Evolutionary conservation across 2,113 vertebrate genomes (phyloP).

Genomic region (Triplophysa siluroides): DNA sequence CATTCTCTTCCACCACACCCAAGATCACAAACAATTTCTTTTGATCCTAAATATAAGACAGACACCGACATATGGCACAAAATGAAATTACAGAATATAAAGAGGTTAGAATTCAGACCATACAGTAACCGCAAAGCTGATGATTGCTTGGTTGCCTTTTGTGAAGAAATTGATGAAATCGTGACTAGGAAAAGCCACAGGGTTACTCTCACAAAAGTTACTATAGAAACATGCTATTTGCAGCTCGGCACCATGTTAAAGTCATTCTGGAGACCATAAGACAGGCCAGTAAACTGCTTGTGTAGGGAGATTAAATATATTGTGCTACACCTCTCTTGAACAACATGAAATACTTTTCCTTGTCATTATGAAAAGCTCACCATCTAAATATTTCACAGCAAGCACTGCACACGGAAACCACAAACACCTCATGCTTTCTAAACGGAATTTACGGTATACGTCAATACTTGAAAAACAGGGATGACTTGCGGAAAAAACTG

Average conservation of each 20-base stretch:
- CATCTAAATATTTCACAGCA: constrained; percentile 8
- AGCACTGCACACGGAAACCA: not conserved
- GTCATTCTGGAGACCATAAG: not conserved
- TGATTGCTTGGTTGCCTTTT: constrained; percentile 34
- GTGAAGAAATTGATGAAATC: not conserved
- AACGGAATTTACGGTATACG: not conserved
- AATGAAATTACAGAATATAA: constrained; percentile 28
- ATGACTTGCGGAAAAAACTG: not conserved
- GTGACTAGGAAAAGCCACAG: constrained; percentile 32
- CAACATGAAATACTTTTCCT: not conserved
- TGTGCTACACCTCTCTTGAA: not conserved
- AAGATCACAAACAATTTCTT: constrained; percentile 2
- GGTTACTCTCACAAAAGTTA: constrained; percentile 47
- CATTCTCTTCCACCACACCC: not conserved
- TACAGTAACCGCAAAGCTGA: constrained; percentile 11
- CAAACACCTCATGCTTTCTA: not conserved
- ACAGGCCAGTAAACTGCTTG: not conserved
- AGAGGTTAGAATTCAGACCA: constrained; percentile 30
- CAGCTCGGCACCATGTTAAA: not conserved
- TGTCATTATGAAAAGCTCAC: not conserved
- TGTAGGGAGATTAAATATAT: not conserved
- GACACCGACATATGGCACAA: constrained; percentile 9
- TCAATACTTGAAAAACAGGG: not conserved
- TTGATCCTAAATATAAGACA: not conserved
- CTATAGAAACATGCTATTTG: constrained; percentile 47